Percentiles rank a stretch among this genome's conserved stretches.
Conservation (phyloP, 30 jellyfish, hydroid and myxozoan species). For the Pseudorhiza aurosa region DNA sequence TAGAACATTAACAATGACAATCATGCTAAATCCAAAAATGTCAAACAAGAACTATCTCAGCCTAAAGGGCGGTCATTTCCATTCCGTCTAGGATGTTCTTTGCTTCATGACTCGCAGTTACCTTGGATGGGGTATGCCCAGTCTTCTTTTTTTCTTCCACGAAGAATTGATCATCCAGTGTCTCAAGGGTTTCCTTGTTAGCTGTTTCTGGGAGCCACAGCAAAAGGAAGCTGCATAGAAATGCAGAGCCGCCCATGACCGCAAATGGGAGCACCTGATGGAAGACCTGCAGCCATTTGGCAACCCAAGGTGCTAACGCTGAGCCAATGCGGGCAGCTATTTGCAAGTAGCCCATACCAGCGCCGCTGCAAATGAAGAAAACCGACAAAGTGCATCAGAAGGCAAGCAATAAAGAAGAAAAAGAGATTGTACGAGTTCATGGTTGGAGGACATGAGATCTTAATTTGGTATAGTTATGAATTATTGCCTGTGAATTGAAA, state of each 20-base stretch:
- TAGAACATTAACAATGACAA: too few species aligned
- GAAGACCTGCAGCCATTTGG: conserved; percentile 61
- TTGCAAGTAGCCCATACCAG: conserved; percentile 86
- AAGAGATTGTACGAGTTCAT: too few species aligned
- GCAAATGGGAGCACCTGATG: conserved; percentile 59
- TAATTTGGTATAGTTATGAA: too few species aligned
- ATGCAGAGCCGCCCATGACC: conserved; percentile 63
- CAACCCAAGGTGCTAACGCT: conserved; percentile 90
- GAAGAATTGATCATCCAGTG: conserved; percentile 35
- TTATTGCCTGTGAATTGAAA: too few species aligned
- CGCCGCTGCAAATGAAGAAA: conserved; percentile 44
- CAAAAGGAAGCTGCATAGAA: conserved; percentile 29
- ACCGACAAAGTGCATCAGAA: too few species aligned
- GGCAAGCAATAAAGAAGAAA: too few species aligned
- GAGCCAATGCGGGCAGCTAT: conserved; percentile 83
- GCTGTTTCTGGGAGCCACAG: conserved; percentile 76
- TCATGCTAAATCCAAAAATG: too few species aligned
- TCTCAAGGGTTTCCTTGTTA: conserved; percentile 55
- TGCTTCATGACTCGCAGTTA: neutral
- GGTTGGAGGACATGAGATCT: too few species aligned
- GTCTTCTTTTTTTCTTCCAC: neutral
- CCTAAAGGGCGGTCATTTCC: neutral
- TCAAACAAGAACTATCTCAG: too few species aligned
- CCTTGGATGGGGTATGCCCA: too few species aligned
- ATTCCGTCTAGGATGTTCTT: neutral